Evolutionary conservation across 2,888 invertebrate species (phyloP).

Genomic region (Clanis bilineata): DNA sequence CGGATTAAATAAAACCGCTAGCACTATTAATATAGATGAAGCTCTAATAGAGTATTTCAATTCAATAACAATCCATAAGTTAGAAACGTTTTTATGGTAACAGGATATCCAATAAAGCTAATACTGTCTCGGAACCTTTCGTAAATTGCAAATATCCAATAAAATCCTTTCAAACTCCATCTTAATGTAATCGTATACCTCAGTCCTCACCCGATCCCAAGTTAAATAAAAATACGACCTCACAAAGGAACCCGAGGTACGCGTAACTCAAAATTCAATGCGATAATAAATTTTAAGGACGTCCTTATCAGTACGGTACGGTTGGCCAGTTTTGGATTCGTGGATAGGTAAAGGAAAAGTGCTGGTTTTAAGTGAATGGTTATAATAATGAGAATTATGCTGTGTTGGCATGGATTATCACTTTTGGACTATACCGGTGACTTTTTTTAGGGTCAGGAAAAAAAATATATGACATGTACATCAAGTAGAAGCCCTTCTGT

Average conservation of each 20-base stretch:
- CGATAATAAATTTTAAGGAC: background rate
- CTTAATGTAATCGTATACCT: background rate
- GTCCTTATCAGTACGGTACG: conserved; percentile 20
- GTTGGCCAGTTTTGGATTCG: conserved; percentile 24
- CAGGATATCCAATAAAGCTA: background rate
- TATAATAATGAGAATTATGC: background rate
- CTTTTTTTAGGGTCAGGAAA: no score
- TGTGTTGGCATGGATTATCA: background rate
- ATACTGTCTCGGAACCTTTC: background rate
- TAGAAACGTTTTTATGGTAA: no score
- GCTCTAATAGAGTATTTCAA: no score
- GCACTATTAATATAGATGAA: no score
- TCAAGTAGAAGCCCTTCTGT: no score
- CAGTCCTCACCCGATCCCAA: background rate
- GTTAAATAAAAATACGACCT: background rate
- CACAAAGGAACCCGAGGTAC: background rate
- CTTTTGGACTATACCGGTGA: no score
- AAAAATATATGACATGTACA: no score
- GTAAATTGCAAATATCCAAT: background rate
- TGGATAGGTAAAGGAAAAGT: background rate
- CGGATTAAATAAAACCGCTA: no score
- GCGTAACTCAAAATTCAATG: conserved; percentile 11
- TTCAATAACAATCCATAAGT: no score
- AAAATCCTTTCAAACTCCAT: background rate
- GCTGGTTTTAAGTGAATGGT: background rate